Conservation (phyloP, 2,888 invertebrate species). For the Oegoconia quadripuncta region DNA sequence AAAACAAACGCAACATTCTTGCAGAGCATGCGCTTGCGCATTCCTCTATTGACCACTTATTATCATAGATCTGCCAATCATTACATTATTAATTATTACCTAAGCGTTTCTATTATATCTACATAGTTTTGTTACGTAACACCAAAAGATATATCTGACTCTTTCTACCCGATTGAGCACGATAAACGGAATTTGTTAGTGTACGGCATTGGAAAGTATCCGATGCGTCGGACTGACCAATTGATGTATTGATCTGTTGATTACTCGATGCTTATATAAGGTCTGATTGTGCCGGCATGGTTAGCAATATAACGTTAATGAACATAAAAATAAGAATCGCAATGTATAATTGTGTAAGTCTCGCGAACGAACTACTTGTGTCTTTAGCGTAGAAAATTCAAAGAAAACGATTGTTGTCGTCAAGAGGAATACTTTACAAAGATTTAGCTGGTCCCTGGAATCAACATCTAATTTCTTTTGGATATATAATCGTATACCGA, state of each 20-base stretch:
- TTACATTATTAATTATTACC: conserved; percentile 1
- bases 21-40: too few relatives aligned
- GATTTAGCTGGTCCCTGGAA: too few relatives aligned
- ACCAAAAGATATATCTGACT: neutral
- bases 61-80: neutral
- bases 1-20: too few relatives aligned
- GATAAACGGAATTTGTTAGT: conserved; percentile 13
- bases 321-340: too few relatives aligned
- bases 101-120: neutral
- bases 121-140: conserved; percentile 3
- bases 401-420: too few relatives aligned
- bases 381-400: too few relatives aligned
- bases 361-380: too few relatives aligned
- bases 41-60: neutral
- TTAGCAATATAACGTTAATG: too few relatives aligned
- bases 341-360: too few relatives aligned
- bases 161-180: conserved; percentile 23
- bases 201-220: conserved; percentile 3
- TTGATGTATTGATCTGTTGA: conserved; percentile 1
- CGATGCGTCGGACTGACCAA: neutral
- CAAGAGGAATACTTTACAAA: too few relatives aligned
- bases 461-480: too few relatives aligned
- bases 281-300: neutral
- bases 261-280: neutral
- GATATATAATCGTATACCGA: too few relatives aligned